Conservation (phyloP, 2,113 vertebrate species). For the Oncorhynchus nerka region DNA sequence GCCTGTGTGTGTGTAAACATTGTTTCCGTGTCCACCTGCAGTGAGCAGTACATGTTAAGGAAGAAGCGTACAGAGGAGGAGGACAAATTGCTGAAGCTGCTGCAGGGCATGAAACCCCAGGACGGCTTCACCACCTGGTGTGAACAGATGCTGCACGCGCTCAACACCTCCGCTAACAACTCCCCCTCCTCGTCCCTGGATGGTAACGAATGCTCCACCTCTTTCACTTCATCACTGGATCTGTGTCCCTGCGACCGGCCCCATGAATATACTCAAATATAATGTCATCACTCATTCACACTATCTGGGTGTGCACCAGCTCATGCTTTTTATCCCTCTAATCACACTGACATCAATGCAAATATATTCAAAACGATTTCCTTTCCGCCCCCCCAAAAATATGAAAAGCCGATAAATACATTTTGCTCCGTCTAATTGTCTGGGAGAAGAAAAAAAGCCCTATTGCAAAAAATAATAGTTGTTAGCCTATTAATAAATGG, state of each 20-base stretch:
- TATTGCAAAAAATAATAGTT: no score
- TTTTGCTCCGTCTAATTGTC: no score
- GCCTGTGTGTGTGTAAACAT: not conserved
- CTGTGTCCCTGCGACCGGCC: not conserved
- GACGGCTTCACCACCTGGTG: conserved; percentile 82
- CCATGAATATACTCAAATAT: not conserved
- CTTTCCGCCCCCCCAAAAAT: no score
- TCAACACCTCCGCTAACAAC: conserved; percentile 71
- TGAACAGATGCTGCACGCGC: conserved; percentile 79
- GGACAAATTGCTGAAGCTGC: conserved; percentile 75
- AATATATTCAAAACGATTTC: no score
- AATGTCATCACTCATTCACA: not conserved
- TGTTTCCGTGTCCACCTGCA: conserved; percentile 3
- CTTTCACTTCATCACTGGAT: not conserved
- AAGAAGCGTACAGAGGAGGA: conserved; percentile 79
- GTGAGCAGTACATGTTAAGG: conserved; percentile 56
- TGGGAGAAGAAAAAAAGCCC: no score
- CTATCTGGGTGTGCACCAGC: no score
- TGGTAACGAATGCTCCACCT: conserved; percentile 13
- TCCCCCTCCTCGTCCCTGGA: conserved; percentile 23
- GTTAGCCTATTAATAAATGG: no score
- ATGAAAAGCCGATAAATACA: no score
- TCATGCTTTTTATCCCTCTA: no score
- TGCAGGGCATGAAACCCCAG: conserved; percentile 75
- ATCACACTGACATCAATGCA: no score